Evolutionary conservation across 2,888 invertebrate genomes (phyloP).

Genomic region (Nomada goodeniana): DNA sequence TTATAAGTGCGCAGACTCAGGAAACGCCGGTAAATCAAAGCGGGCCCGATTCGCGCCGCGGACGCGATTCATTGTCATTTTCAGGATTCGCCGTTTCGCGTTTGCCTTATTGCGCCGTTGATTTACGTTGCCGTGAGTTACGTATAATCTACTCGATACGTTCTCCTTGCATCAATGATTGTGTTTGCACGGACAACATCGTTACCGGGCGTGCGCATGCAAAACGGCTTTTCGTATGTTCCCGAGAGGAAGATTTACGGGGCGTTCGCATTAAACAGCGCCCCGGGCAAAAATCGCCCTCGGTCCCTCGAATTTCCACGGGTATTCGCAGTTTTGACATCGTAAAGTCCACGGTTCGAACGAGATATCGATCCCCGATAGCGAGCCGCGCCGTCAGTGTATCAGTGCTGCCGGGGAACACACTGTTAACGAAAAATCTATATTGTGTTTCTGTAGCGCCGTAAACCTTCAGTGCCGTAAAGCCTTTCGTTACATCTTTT

Average conservation of each 20-base stretch:
- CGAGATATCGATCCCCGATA: conserved; percentile 50
- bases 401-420: neutral
- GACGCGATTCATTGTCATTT: conserved; percentile 61
- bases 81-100: conserved; percentile 27
- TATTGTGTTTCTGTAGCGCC: neutral
- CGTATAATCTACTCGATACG: conserved; percentile 67
- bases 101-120: conserved; percentile 40
- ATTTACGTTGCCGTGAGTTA: conserved; percentile 59
- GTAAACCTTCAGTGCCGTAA: neutral
- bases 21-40: conserved; percentile 28
- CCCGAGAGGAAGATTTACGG: conserved; percentile 60
- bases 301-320: conserved; percentile 49
- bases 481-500: neutral
- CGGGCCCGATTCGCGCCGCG: conserved; percentile 37
- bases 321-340: conserved; percentile 18
- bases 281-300: conserved; percentile 41
- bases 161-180: conserved; percentile 68
- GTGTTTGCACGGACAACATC: conserved; percentile 65
- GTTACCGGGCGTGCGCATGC: conserved; percentile 52
- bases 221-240: conserved; percentile 56
- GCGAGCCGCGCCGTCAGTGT: conserved; percentile 33
- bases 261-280: conserved; percentile 51
- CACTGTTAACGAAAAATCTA: neutral
- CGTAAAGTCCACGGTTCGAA: conserved; percentile 36
- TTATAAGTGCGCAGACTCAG: neutral